Base-by-base conservation (phyloP, 1,140 invertebrate species). In the Theocolax elegans region DNA sequence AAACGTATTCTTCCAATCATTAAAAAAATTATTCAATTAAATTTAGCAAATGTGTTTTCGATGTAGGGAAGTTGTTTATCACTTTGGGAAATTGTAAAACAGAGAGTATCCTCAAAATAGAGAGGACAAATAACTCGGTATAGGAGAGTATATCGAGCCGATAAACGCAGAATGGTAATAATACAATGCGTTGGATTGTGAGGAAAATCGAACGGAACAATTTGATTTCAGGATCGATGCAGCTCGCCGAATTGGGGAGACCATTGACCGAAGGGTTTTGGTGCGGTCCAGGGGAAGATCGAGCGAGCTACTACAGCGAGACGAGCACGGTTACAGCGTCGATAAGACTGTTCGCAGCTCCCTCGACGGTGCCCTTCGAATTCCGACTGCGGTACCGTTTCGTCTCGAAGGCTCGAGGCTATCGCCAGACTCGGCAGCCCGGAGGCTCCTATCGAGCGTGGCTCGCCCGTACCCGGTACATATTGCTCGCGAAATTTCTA, bases 401-500 rank as follows among this genome's bases (percentile, higher is more conserved):
- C 81, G 89, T 94, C 21, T 88, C 91, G 9, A 87, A 89, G n/a
- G 19, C 87, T 89, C 62, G 91, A 93, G 75, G 94, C 94, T 1
- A 89, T 94, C 3, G 93, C 94, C 1, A 85, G 91, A 67, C 91
- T 94, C 75, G 93, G 93, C 19, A 89, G 89, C 60, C 88, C 89
- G 7, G 89, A 89, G 66, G 87, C 92, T 48, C 91, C 92, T 15
- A 85, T 94, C 70, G 92, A 94, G 84, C 85, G 92, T 67, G 92
- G 93, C 35, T 89, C 91, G 53, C 91, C 94, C 23, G 93, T 94
- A 21, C 93, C 94, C 0, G 93, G 94, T 46, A 94, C 94, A 4
- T 94, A 95, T 84, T 96, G 94, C 83, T 94, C 93, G 46, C 88
- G 94, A 58, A 93, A 94, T 74, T 95, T 95, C 77, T 93, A 95